These are phyloP conservation scores for Malurus melanocephalus DNA, from an alignment of 2,113 vertebrate species.

Conservation along the genomic window DNA sequence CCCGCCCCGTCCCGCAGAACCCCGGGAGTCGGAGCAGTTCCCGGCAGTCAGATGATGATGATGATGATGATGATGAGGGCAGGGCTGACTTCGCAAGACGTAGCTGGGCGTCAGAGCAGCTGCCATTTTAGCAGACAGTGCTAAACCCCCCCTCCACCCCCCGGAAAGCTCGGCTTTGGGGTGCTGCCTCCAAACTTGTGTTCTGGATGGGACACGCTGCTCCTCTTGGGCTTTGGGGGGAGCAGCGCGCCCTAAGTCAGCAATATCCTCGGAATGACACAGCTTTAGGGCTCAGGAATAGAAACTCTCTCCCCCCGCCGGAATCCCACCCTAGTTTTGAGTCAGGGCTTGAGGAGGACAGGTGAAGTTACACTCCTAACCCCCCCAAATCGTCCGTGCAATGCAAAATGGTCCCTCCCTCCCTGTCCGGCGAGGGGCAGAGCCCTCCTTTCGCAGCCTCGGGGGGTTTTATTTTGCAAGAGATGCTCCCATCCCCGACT, in stretches of 20 bases:
- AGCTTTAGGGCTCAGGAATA: not conserved
- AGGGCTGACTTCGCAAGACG: conserved; percentile 43
- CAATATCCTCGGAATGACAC: rapidly evolving
- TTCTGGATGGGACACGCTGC: not conserved
- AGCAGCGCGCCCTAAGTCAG: not conserved
- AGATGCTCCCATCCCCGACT: rapidly evolving
- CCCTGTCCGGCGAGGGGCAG: rapidly evolving
- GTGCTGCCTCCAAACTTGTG: not conserved
- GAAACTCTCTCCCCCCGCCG: not conserved
- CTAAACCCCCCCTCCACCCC: not conserved
- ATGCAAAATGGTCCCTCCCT: not conserved
- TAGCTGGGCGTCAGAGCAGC: conserved; percentile 38
- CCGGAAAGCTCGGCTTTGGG: not conserved
- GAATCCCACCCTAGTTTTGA: not conserved
- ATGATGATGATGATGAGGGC: conserved; percentile 5
- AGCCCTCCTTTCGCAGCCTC: not conserved
- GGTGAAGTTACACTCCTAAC: not conserved
- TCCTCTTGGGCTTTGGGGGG: not conserved
- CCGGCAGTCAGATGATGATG: conserved; percentile 24
- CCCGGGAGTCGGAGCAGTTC: not conserved
- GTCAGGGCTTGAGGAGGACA: not conserved
- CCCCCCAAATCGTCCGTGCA: not conserved
- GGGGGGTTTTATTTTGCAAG: not conserved
- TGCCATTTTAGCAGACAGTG: conserved; percentile 52
- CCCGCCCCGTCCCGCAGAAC: not conserved